Conservation (phyloP, 1,140 invertebrate species). For the Drosophila pallidifrons region DNA sequence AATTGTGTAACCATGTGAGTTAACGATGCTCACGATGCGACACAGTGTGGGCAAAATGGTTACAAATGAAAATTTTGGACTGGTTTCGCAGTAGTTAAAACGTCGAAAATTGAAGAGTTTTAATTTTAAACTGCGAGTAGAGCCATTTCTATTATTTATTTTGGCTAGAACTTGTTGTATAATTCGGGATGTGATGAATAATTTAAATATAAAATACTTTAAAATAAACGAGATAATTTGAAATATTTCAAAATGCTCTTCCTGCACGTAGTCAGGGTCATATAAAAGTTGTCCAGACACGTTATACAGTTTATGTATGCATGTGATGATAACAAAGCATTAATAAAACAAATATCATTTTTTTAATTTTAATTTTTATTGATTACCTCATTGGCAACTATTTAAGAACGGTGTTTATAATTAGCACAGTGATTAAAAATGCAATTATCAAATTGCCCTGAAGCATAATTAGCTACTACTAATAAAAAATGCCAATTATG, state of each 20-base stretch:
- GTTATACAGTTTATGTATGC: too few species aligned
- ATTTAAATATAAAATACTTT: not conserved
- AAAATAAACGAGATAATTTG: not conserved
- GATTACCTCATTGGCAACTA: slow-evolving; percentile 9
- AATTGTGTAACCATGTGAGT: not conserved
- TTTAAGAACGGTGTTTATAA: slow-evolving; percentile 10
- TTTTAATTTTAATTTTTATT: not conserved
- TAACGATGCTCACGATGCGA: not conserved
- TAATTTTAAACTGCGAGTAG: too few species aligned
- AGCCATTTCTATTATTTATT: too few species aligned
- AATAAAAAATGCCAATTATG: slow-evolving; percentile 62
- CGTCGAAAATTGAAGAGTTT: too few species aligned
- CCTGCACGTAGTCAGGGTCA: not conserved
- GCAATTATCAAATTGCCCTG: slow-evolving; percentile 28
- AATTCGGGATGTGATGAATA: not conserved
- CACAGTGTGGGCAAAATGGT: not conserved
- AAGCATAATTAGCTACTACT: slow-evolving; percentile 8
- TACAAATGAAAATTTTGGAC: not conserved
- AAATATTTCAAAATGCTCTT: not conserved
- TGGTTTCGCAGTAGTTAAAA: too few species aligned
- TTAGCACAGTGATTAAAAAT: slow-evolving; percentile 10
- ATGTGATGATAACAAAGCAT: slow-evolving; percentile 6
- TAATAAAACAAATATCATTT: not conserved
- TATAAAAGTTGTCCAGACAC: not conserved
- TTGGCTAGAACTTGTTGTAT: not conserved